Evolutionary conservation across 2,797 vertebrate genomes (phyloP).

Genomic region (Nothura maculosa): DNA sequence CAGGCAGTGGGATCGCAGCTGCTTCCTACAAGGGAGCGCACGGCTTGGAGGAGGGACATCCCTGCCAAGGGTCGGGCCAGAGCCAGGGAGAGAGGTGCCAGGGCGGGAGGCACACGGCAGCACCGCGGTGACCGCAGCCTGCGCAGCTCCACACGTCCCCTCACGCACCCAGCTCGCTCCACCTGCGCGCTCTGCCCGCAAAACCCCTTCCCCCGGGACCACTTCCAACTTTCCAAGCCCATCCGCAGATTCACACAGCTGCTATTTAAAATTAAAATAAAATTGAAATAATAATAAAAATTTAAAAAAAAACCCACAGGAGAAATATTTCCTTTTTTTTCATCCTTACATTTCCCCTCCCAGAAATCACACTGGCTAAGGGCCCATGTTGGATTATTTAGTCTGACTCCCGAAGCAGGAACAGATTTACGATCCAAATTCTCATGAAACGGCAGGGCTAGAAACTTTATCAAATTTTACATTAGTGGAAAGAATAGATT

Average conservation of each 20-base stretch:
- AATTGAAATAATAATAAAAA: background rate
- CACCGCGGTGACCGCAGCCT: background rate
- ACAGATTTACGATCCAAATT: slow-evolving; percentile 61
- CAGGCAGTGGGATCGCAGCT: background rate
- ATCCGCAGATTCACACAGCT: slow-evolving; percentile 34
- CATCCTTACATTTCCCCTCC: slow-evolving; percentile 35
- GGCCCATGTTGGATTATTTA: slow-evolving; percentile 34
- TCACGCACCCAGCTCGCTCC: background rate
- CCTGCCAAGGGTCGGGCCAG: background rate
- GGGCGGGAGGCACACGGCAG: accelerated
- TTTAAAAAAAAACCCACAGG: background rate
- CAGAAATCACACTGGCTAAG: background rate
- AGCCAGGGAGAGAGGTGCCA: background rate
- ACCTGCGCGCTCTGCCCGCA: background rate
- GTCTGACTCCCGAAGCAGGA: slow-evolving; percentile 49
- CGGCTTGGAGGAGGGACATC: accelerated
- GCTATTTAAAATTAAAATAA: slow-evolving; percentile 31
- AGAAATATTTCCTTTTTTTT: background rate
- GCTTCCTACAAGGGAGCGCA: accelerated
- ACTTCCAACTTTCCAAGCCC: slow-evolving; percentile 27
- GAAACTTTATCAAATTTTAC: slow-evolving; percentile 56
- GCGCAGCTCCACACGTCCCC: background rate
- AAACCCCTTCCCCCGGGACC: background rate
- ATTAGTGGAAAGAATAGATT: slow-evolving; percentile 37
- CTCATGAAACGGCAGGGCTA: background rate